These are phyloP conservation scores for Egretta garzetta DNA, from an alignment of 2,113 vertebrate species.

Conservation along the genomic window DNA sequence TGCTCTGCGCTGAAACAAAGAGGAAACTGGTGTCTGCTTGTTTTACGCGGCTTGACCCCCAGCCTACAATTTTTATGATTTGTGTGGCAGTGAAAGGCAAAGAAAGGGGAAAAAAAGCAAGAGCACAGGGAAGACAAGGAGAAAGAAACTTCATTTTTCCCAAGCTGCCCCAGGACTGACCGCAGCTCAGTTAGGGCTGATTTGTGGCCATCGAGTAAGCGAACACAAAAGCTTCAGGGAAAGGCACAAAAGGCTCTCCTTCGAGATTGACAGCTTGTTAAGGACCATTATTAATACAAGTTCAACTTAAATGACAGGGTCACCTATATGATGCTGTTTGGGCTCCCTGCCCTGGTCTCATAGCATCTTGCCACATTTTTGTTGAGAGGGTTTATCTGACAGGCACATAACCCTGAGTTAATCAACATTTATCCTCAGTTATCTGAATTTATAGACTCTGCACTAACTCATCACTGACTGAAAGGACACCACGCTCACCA, in stretches of 20 bases:
- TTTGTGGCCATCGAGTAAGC: conserved; percentile 55
- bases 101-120: conserved; percentile 61
- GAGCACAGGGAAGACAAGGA: conserved; percentile 18
- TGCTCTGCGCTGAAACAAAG: conserved; percentile 68
- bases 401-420: neutral
- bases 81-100: conserved; percentile 63
- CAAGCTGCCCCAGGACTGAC: conserved; percentile 47
- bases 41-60: conserved; percentile 74
- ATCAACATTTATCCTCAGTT: neutral
- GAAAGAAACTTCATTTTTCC: conserved; percentile 40
- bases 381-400: neutral
- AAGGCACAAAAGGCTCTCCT: conserved; percentile 60
- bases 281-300: conserved; percentile 53
- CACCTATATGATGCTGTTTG: conserved; percentile 40
- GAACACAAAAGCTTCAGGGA: conserved; percentile 56
- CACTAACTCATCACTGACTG: neutral
- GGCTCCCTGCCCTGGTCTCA: neutral
- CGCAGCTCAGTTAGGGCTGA: conserved; percentile 40
- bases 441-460: neutral
- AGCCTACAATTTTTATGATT: conserved; percentile 73
- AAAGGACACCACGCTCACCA: neutral
- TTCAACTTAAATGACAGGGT: conserved; percentile 65
- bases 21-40: conserved; percentile 64
- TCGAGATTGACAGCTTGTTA: conserved; percentile 67
- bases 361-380: conserved; percentile 7